Percentiles rank a stretch among this genome's conserved stretches.
These are phyloP conservation scores for Pristionchus fissidentatus DNA, from an alignment of 2,888 invertebrate genomes.

Conservation along the genomic window DNA sequence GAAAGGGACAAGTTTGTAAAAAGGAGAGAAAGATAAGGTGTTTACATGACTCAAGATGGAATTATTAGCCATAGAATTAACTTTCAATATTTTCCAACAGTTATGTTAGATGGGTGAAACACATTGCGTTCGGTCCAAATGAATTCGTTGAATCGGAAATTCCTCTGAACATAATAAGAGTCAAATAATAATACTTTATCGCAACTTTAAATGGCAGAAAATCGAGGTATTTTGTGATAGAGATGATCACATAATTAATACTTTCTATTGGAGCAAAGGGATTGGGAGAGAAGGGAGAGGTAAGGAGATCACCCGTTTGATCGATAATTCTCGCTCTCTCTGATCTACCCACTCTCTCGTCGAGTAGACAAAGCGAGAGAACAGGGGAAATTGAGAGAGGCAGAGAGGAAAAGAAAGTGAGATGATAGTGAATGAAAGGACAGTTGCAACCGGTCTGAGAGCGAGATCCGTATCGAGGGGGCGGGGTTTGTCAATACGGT, in stretches of 20 bases:
- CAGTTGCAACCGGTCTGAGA: constrained; percentile 18
- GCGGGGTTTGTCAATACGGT: constrained; percentile 3
- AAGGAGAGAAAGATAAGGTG: background rate
- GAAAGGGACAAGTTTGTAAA: background rate
- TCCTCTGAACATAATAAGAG: too few species aligned
- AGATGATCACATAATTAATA: constrained; percentile 4
- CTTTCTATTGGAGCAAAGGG: background rate
- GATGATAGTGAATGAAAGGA: constrained; percentile 26
- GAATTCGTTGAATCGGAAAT: too few species aligned
- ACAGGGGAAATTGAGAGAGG: background rate
- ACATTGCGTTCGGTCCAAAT: too few species aligned
- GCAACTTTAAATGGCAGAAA: constrained; percentile 12
- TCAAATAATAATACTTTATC: constrained; percentile 37
- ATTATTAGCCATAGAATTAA: too few species aligned
- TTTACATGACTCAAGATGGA: too few species aligned
- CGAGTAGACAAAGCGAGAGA: background rate
- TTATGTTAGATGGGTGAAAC: too few species aligned
- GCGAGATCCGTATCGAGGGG: constrained; percentile 26
- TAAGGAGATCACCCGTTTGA: background rate
- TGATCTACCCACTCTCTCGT: background rate
- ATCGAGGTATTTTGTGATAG: constrained; percentile 3
- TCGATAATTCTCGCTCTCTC: background rate
- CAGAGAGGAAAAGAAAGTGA: constrained; percentile 9
- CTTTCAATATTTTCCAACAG: too few species aligned
- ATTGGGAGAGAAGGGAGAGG: too few species aligned